Conservation (phyloP, 2,113 vertebrate species). For the Hippocampus comes region DNA sequence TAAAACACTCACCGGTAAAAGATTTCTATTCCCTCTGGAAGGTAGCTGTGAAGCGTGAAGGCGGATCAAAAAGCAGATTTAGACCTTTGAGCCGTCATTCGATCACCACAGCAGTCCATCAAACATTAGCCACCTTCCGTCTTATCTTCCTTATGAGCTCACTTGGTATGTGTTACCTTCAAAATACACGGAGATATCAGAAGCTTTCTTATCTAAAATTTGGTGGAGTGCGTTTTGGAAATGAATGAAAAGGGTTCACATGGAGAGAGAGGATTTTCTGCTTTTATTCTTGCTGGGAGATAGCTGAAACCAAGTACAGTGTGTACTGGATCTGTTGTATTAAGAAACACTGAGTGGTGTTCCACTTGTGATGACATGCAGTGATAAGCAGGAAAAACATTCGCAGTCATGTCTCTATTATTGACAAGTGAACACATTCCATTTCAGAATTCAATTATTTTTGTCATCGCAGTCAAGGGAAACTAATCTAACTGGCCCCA, state of each 20-base stretch:
- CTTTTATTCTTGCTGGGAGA: not conserved
- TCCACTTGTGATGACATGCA: not conserved
- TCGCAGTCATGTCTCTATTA: not conserved
- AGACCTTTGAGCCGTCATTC: constrained; percentile 64
- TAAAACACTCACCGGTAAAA: constrained; percentile 42
- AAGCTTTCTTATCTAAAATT: not conserved
- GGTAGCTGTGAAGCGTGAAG: constrained; percentile 21
- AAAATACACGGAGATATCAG: not conserved
- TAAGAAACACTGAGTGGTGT: not conserved
- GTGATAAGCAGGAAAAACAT: not conserved
- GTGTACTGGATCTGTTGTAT: not conserved
- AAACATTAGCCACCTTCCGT: constrained; percentile 67
- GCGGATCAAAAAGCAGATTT: constrained; percentile 14
- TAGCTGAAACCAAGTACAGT: not conserved
- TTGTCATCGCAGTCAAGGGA: not conserved
- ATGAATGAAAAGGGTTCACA: not conserved
- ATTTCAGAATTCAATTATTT: not conserved
- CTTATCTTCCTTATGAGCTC: constrained; percentile 21
- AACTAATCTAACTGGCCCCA: not conserved
- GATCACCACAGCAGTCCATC: constrained; percentile 37
- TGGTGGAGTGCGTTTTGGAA: not conserved
- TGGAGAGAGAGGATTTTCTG: not conserved
- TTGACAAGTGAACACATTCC: not conserved
- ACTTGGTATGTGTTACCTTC: constrained; percentile 1
- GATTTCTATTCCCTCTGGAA: constrained; percentile 15